These are phyloP conservation scores for Leucophenga montana DNA, from an alignment of 2,888 invertebrate genomes.

Conservation along the genomic window DNA sequence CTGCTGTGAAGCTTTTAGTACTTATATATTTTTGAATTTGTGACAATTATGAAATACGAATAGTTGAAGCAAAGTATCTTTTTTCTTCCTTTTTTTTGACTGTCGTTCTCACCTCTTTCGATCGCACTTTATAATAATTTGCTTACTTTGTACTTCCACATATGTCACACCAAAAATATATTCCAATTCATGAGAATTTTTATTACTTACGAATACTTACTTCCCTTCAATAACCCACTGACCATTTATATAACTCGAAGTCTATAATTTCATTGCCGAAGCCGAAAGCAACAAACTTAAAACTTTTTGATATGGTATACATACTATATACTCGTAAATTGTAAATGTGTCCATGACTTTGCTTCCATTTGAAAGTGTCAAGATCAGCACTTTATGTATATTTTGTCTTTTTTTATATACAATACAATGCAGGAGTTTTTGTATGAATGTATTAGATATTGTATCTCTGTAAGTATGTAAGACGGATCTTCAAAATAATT, in stretches of 20 bases:
- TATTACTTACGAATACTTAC: background rate
- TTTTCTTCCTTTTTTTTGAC: no score
- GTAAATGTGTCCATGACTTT: background rate
- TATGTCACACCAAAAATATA: background rate
- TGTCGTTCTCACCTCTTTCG: no score
- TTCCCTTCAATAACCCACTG: no score
- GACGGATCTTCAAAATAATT: background rate
- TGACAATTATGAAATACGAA: no score
- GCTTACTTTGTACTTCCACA: no score
- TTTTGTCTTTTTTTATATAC: background rate
- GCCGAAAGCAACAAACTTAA: slow-evolving; percentile 40
- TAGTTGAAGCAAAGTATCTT: no score
- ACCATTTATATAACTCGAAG: background rate
- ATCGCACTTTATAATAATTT: no score
- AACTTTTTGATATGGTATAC: no score
- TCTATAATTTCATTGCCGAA: slow-evolving; percentile 47
- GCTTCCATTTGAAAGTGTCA: slow-evolving; percentile 7
- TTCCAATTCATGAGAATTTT: slow-evolving; percentile 18
- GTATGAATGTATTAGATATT: background rate
- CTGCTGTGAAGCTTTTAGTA: no score
- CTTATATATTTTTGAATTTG: no score
- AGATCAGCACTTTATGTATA: slow-evolving; percentile 17
- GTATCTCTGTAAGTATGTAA: background rate
- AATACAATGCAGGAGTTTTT: background rate
- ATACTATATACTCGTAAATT: no score